Evolutionary conservation across 2,113 vertebrate genomes (phyloP).

Genomic region (Heterotilapia buettikoferi): DNA sequence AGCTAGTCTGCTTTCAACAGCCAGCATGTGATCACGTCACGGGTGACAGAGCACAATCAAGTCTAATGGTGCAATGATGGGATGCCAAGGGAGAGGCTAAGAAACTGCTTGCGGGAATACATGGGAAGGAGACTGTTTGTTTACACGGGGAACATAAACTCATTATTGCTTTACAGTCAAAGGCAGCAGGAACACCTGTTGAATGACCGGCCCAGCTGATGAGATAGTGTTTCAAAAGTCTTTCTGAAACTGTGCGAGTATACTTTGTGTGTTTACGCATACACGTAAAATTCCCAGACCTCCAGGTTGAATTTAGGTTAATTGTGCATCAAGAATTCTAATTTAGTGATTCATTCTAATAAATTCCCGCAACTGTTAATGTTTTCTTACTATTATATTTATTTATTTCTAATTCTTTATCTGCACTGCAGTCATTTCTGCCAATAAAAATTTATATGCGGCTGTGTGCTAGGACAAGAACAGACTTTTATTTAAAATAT

Average conservation of each 20-base stretch:
- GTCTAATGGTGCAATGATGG: constrained; percentile 48
- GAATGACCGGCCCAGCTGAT: background rate
- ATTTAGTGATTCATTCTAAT: background rate
- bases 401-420: background rate
- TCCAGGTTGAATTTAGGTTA: background rate
- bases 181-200: background rate
- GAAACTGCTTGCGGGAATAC: constrained; percentile 15
- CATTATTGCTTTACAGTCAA: constrained; percentile 51
- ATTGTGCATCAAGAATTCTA: background rate
- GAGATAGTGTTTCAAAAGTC: background rate
- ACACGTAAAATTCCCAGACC: background rate
- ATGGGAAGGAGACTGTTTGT: constrained; percentile 28
- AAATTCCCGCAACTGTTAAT: background rate
- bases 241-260: background rate
- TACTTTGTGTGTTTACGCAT: background rate
- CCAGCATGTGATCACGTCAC: constrained; percentile 55
- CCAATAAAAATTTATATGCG: background rate
- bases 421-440: background rate
- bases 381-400: background rate
- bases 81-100: constrained; percentile 2
- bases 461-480: background rate
- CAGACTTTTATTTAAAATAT: background rate
- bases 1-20: background rate
- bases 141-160: constrained; percentile 37
- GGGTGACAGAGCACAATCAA: constrained; percentile 44